Evolutionary conservation across 1,140 invertebrate species (phyloP), one percentile per base, ranked within the genome.

Genomic region (Musca domestica): DNA sequence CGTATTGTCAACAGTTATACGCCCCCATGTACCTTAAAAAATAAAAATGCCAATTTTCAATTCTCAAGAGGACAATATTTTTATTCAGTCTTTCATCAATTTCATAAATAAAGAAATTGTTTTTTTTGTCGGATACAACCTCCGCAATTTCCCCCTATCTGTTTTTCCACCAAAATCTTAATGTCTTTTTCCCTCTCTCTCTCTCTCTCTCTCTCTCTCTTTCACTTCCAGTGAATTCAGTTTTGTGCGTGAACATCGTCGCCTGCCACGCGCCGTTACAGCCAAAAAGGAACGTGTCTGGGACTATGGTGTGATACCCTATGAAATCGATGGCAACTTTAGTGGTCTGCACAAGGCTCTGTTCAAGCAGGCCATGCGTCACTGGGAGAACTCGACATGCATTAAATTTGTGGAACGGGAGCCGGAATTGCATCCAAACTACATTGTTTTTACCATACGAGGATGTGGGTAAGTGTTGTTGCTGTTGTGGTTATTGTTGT

Each of bases 321-420:
- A 98, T 82, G 95, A 98, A 83, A 98, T 99, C 67, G 96, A 99
- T 75, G 90, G 92, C 2, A 98, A 98, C 83, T 99, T 99, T 81
- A 96, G 93, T 73, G 96, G 97, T 6, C 88, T 91, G 0, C 95
- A 98, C 83, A 97, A 98, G 82, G 95, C 96, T 0, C 85, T 99
- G 1, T 99, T 99, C 84, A 98, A 98, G 75, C 93, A 97, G 76
- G 98, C 97, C 2, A 99, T 99, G 98, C 85, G 95, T 25, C 96
- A 99, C 81, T 99, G 98, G 98, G 96, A 99, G 83, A 99, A 99
- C 82, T 95, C 92, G 74, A 99, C 97, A 0, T 99, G 98, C 82
- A 92, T 99, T 41, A 96, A 98, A 75, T 99, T 99, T 79, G 95
- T 99, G 2, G 96, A 98, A 81, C 86, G 92, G 49, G 88, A 90